These are phyloP conservation scores for Eutrigla gurnardus DNA, from an alignment of 2,797 vertebrate species.

Conservation along the genomic window DNA sequence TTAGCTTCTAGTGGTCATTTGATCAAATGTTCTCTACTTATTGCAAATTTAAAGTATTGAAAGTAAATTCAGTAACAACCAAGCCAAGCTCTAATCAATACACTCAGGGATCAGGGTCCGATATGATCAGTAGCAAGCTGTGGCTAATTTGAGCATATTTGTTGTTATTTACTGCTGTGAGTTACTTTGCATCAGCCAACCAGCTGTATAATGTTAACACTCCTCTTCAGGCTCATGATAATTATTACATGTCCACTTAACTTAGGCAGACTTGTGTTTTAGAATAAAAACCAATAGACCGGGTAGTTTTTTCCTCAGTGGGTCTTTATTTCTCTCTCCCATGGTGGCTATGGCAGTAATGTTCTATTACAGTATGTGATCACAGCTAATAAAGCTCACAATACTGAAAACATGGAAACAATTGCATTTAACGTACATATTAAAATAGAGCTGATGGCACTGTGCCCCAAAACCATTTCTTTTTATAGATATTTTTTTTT, in stretches of 20 bases:
- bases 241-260: conserved; percentile 3
- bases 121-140: not conserved
- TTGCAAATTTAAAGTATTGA: not conserved
- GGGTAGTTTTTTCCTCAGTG: conserved; percentile 63
- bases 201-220: not conserved
- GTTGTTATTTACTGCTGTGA: no score
- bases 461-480: conserved; percentile 67
- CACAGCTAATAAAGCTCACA: conserved; percentile 86
- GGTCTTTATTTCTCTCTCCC: conserved; percentile 82
- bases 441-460: conserved; percentile 82
- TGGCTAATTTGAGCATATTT: not conserved
- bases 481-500: conserved; percentile 66
- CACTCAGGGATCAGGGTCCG: not conserved
- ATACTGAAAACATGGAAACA: conserved; percentile 85
- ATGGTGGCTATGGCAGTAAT: conserved; percentile 82
- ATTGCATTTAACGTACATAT: conserved; percentile 82
- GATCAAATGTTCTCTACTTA: no score
- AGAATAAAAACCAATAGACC: conserved; percentile 44
- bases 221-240: not conserved
- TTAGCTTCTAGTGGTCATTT: not conserved
- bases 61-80: not conserved
- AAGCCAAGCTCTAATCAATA: not conserved
- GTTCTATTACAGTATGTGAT: conserved; percentile 83
- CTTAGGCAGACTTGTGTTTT: not conserved
- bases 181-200: not conserved